A percentile compares a stretch with the other conserved stretches of the same genome.
These are phyloP conservation scores for Amphiprion clarkii DNA, from an alignment of 2,797 vertebrate genomes.

Conservation along the genomic window DNA sequence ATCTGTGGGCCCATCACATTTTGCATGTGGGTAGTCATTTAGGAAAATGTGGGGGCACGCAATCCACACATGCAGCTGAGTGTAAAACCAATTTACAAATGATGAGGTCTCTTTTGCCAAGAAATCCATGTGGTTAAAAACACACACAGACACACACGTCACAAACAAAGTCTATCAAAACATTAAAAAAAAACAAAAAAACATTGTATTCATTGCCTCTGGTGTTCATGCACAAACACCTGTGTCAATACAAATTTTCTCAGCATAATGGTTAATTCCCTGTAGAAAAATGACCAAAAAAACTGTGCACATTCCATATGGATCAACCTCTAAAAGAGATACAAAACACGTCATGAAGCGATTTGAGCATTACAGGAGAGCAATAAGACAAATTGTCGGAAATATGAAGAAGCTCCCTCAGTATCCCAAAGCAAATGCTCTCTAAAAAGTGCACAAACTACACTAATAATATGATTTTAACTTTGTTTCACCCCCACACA, in stretches of 20 bases:
- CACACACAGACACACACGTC: not conserved
- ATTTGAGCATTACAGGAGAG: not conserved
- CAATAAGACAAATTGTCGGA: not conserved
- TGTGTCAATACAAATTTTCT: not conserved
- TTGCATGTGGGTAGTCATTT: not conserved
- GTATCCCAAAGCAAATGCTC: not conserved
- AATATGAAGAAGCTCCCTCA: not conserved
- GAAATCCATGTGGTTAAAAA: not conserved
- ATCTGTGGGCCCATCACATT: not conserved
- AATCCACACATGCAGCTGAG: not conserved
- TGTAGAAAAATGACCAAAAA: not conserved
- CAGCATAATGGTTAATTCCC: not conserved
- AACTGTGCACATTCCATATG: not conserved
- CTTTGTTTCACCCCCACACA: not conserved
- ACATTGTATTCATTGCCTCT: not conserved
- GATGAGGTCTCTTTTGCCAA: not conserved
- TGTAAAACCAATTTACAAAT: not conserved
- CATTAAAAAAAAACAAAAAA: too few relatives aligned
- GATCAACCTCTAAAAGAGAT: slow-evolving; percentile 1
- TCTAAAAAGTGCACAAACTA: not conserved
- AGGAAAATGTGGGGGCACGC: not conserved
- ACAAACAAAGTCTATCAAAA: not conserved
- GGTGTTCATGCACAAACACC: not conserved
- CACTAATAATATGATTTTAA: not conserved
- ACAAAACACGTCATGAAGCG: not conserved